Conservation (phyloP, 2,113 vertebrate genomes). For the Stictonetta naevosa region DNA sequence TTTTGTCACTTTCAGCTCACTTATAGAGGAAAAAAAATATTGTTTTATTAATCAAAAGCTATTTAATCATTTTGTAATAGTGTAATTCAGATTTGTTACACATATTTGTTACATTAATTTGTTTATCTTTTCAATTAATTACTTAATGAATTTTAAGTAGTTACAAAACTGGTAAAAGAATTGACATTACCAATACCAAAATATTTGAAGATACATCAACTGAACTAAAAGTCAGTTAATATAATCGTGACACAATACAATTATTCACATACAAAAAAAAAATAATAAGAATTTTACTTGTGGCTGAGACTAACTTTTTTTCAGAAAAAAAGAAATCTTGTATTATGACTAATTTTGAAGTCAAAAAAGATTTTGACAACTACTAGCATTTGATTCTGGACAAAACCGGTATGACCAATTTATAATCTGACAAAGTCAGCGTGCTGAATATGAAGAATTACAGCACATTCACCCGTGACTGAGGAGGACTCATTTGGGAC, state of each 20-base stretch:
- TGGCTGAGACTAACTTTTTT: background rate
- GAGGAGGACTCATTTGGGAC: background rate
- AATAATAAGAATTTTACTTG: background rate
- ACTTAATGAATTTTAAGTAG: background rate
- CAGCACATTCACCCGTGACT: background rate
- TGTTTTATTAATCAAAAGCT: background rate
- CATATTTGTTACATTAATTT: background rate
- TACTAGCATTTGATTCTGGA: background rate
- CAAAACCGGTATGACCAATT: background rate
- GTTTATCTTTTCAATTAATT: background rate
- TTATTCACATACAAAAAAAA: background rate
- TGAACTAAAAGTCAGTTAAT: background rate
- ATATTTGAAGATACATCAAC: background rate
- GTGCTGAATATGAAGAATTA: background rate
- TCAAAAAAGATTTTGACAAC: conserved; percentile 4
- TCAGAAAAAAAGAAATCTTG: background rate
- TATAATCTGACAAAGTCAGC: background rate
- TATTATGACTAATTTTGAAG: background rate
- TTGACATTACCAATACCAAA: background rate
- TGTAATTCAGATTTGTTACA: background rate
- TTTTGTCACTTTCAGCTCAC: background rate
- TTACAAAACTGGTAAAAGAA: background rate
- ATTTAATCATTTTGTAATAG: background rate
- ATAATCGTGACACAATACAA: background rate
- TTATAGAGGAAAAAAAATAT: background rate